A percentile compares a stretch with the other conserved stretches of the same genome.
Evolutionary conservation across 2,888 invertebrate species (phyloP).

Genomic region (Ochropleura plecta): DNA sequence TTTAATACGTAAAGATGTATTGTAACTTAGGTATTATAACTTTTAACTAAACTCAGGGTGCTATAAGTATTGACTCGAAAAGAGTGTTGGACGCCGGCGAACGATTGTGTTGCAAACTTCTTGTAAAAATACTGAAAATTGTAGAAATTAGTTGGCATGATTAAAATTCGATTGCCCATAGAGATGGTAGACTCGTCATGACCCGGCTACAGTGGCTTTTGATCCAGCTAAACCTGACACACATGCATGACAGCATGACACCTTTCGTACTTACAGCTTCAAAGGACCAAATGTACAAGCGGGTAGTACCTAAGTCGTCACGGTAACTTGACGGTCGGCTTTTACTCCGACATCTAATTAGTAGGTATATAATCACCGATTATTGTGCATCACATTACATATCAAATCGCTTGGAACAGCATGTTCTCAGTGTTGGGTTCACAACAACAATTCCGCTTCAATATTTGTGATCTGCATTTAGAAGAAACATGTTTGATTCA

Average conservation of each 20-base stretch:
- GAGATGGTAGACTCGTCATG: not conserved
- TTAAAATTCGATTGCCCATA: constrained; percentile 11
- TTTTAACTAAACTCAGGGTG: constrained; percentile 79
- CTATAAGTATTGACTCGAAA: constrained; percentile 73
- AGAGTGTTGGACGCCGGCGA: constrained; percentile 37
- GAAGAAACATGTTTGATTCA: constrained; percentile 67
- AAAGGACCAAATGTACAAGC: constrained; percentile 71
- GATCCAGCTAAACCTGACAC: constrained; percentile 1
- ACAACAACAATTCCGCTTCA: constrained; percentile 36
- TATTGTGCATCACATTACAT: constrained; percentile 77
- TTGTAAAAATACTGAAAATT: not conserved
- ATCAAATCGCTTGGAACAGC: constrained; percentile 71
- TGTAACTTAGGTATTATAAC: constrained; percentile 66
- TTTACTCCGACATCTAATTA: constrained; percentile 40
- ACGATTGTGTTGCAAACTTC: constrained; percentile 7
- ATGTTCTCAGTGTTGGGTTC: constrained; percentile 63
- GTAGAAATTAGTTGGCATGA: not conserved
- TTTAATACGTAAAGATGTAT: constrained; percentile 66
- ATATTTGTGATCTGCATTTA: constrained; percentile 58
- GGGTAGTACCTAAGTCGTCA: constrained; percentile 63
- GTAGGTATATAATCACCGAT: constrained; percentile 56
- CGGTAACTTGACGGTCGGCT: constrained; percentile 40
- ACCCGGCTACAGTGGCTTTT: constrained; percentile 2
- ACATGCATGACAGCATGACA: constrained; percentile 3
- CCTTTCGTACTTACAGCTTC: constrained; percentile 20